Percentiles rank a stretch among this genome's conserved stretches.
Evolutionary conservation across 2,797 vertebrate species (phyloP).

Genomic region (Menidia menidia): DNA sequence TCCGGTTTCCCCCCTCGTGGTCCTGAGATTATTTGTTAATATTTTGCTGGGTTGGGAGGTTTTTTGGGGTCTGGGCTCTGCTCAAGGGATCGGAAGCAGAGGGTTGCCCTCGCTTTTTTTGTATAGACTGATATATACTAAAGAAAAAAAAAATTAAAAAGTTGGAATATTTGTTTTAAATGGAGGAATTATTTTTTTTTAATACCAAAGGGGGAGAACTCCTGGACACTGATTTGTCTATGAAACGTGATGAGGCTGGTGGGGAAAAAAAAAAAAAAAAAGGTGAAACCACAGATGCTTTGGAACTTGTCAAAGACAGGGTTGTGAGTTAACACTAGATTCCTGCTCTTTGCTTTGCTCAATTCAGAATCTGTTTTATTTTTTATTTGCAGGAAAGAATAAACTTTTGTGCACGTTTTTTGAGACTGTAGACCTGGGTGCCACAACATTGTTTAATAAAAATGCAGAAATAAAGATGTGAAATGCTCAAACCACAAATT

Average conservation of each 20-base stretch:
- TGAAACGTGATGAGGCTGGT: constrained; percentile 69
- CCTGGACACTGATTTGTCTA: constrained; percentile 73
- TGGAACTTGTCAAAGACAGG: constrained; percentile 76
- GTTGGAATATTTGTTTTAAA: constrained; percentile 85
- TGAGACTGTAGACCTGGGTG: constrained; percentile 84
- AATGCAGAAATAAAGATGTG: constrained; percentile 83
- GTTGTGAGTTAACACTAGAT: constrained; percentile 79
- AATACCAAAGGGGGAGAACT: constrained; percentile 76
- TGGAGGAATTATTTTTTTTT: constrained; percentile 82
- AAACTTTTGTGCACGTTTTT: constrained; percentile 82
- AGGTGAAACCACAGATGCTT: constrained; percentile 69
- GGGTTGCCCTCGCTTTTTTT: constrained; percentile 77
- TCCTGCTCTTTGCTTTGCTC: constrained; percentile 84
- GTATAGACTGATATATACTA: constrained; percentile 82
- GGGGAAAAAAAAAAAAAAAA: constrained; percentile 9
- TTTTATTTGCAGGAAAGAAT: constrained; percentile 80
- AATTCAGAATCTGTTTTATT: constrained; percentile 76
- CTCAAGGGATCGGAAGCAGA: constrained; percentile 69
- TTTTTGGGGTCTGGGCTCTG: constrained; percentile 57
- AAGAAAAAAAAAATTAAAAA: constrained; percentile 63
- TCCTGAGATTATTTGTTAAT: constrained; percentile 70
- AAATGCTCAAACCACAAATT: constrained; percentile 78
- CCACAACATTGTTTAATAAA: constrained; percentile 82
- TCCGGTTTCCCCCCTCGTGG: constrained; percentile 56
- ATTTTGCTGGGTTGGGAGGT: constrained; percentile 72